A percentile compares a stretch with the other conserved stretches of the same genome.
phyloP scores from a whole-genome alignment of 2,113 vertebrate genomes.

The Chionomys nivalis region DNA sequence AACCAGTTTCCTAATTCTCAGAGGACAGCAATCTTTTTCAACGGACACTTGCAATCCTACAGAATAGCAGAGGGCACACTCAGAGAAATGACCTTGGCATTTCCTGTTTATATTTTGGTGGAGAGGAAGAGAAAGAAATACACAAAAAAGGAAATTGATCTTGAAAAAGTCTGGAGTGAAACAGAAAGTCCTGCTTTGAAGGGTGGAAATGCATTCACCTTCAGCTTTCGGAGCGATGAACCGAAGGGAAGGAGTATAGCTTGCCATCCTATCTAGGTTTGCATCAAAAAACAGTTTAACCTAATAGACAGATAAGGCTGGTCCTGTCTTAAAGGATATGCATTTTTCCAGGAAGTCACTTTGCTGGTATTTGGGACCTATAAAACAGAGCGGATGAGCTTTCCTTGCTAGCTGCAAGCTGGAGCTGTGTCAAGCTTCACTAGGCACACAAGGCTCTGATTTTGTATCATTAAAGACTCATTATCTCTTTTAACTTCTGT shows the following conservation, averaged over 20 bases:
- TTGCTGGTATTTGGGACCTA: slow-evolving; percentile 75
- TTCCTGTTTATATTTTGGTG: slow-evolving; percentile 13
- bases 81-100: background rate
- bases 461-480: slow-evolving; percentile 87
- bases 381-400: slow-evolving; percentile 71
- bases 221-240: background rate
- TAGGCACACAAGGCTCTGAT: slow-evolving; percentile 85
- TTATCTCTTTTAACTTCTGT: slow-evolving; percentile 89
- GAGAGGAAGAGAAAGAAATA: slow-evolving; percentile 50
- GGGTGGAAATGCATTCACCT: slow-evolving; percentile 10
- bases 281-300: slow-evolving; percentile 12
- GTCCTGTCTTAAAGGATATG: slow-evolving; percentile 57
- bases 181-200: background rate
- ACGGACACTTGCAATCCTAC: background rate
- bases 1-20: slow-evolving; percentile 24
- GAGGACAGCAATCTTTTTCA: background rate
- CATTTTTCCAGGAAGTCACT: slow-evolving; percentile 66
- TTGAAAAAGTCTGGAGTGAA: slow-evolving; percentile 48
- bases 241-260: background rate
- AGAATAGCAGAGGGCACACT: background rate
- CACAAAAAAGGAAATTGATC: background rate
- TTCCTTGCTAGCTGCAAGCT: slow-evolving; percentile 78
- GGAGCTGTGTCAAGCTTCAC: slow-evolving; percentile 83
- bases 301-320: slow-evolving; percentile 47
- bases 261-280: background rate